These are phyloP conservation scores for Eristalinus sepulchralis DNA, from an alignment of 2,888 invertebrate genomes.

Conservation along the genomic window DNA sequence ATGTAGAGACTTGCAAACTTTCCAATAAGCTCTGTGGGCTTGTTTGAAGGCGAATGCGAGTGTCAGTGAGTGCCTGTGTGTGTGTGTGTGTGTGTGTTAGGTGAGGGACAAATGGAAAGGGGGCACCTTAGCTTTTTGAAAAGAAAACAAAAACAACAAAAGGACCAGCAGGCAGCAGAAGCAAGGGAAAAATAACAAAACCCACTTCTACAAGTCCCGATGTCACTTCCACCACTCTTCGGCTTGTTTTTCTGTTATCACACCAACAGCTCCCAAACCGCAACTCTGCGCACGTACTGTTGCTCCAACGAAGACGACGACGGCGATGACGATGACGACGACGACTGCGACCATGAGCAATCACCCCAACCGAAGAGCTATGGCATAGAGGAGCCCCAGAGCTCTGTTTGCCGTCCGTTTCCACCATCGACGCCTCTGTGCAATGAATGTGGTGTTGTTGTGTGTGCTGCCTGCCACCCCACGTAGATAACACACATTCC, in stretches of 20 bases:
- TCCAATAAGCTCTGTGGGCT: conserved; percentile 12
- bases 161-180: background rate
- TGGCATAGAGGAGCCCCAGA: background rate
- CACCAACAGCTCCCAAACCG: conserved; percentile 37
- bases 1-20: conserved; percentile 13
- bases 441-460: background rate
- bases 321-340: background rate
- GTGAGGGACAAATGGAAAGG: too few species aligned
- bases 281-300: conserved; percentile 68
- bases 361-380: background rate
- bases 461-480: background rate
- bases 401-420: background rate
- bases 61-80: too few species aligned
- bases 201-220: conserved; percentile 30
- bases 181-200: background rate
- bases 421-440: background rate
- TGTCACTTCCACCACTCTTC: conserved; percentile 38
- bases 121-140: conserved; percentile 25
- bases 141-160: background rate
- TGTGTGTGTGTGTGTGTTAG: background rate
- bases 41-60: background rate
- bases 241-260: conserved; percentile 28
- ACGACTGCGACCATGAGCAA: conserved; percentile 25
- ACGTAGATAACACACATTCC: conserved; percentile 37
- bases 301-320: conserved; percentile 45